Base-by-base conservation (phyloP, 2,888 invertebrate species). In the Alsophila aescularia region DNA sequence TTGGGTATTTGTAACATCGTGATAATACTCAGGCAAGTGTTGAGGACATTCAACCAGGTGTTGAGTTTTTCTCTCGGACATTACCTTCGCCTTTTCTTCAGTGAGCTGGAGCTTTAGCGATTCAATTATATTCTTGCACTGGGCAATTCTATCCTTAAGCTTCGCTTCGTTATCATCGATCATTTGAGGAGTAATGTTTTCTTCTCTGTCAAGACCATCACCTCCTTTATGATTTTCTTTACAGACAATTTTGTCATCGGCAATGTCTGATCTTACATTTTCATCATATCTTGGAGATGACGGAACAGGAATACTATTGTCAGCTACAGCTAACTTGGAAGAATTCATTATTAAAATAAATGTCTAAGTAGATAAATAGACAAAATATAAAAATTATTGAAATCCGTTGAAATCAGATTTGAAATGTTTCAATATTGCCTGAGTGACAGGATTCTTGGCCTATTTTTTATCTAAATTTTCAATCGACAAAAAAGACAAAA, bases 91-190 rank as follows among this genome's bases (percentile, higher is more conserved):
- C 67, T 87, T 90, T 66, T 90, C 90, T 71, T 83, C 83, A 44
- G 69, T 81, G 0, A 91, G 69, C 64, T 90, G 88, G 1, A 77
- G 52, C 69, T 90, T 90, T 21, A 90, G 66, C 16, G 87, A 84
- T 60, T 87, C 85, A 44, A 90, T 87, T 45, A 87, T 79, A 55
- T 71, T 77, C 62, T 80, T 82, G 55, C 89, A 91, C 52, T 89
- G 85, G 24, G 79, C 74, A 58, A 90, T 90, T 67, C 90, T 76
- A 34, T 83, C 81, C 58, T 86, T 87, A 43, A 90, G 65, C 66
- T 85, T 83, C 7, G 62, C 52, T 71, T 87, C 88, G 45, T 85
- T 81, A 2, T 86, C 79, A 35, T 85, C 83, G 42, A 81, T 77
- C 18, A 60, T 52, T 57, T 81, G 68, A 12, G 77, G 58, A 24